Evolutionary conservation across 2,888 invertebrate genomes (phyloP).

Genomic region (Drosophila diplacantha): DNA sequence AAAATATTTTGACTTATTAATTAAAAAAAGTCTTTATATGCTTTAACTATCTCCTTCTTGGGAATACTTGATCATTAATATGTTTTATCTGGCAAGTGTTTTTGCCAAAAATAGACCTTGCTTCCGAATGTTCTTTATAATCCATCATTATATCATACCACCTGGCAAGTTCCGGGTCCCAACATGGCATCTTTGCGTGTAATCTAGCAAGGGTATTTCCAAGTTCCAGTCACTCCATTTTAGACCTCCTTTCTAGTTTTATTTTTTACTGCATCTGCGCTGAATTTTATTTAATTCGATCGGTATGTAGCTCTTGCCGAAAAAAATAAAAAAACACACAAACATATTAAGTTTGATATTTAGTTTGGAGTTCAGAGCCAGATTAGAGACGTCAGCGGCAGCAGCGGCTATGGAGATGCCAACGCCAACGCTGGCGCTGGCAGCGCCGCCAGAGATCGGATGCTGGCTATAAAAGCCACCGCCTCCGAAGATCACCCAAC

Average conservation of each 20-base stretch:
- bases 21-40: rapidly evolving
- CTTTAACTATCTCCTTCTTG: background rate
- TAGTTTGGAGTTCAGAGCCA: conserved; percentile 46
- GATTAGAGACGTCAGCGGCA: conserved; percentile 52
- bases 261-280: conserved; percentile 37
- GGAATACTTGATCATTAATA: background rate
- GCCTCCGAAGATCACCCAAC: conserved; percentile 54
- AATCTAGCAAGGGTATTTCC: conserved; percentile 9
- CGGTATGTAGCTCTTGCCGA: conserved; percentile 30
- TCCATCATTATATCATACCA: background rate
- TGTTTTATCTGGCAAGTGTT: background rate
- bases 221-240: background rate
- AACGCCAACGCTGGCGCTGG: conserved; percentile 29
- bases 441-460: conserved; percentile 37
- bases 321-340: conserved; percentile 34
- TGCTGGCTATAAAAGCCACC: conserved; percentile 64
- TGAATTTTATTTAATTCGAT: conserved; percentile 49
- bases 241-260: conserved; percentile 31
- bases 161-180: background rate
- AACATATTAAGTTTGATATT: conserved; percentile 54
- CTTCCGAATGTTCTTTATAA: background rate
- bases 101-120: background rate
- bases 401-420: conserved; percentile 16
- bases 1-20: background rate
- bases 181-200: background rate